Evolutionary conservation across 2,797 vertebrate species (phyloP), one percentile per base, ranked within the genome.

Genomic region (Lithobates sylvaticus): DNA sequence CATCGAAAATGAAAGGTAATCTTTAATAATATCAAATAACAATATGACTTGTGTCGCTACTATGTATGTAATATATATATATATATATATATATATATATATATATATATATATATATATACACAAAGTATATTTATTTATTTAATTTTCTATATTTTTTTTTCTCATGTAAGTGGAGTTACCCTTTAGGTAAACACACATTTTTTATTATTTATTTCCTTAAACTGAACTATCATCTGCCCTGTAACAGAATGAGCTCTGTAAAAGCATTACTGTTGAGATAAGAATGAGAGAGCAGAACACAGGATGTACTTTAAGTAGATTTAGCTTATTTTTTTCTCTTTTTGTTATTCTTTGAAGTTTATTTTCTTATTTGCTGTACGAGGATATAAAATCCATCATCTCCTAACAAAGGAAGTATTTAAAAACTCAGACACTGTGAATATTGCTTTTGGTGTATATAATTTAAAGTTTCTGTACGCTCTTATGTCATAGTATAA

Each of bases 341-440:
- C 70, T 84, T 84, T 76, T 84, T 87, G 86, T 84, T 84, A 73
- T 79, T 75, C 76, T 87, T 84, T 84, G 81, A 87, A 87, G 76
- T 87, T 80, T 84, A 87, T 87, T 87, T 87, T 87, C 81, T 73
- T 87, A 84, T 87, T 84, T 87, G 81, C 81, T 87, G 81, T 84
- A 80, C 70, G 44, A 61, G 76, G 81, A 80, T 87, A 84, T 84
- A 79, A 84, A 87, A 84, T 79, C 76, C 76, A 79, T 84, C 76
- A 79, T 87, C 81, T 84, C 71, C 70, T 84, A 87, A 87, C 86
- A 87, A 84, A 87, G 71, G 76, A 84, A 80, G 61, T 80, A 61
- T 84, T 87, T 84, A 80, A 76, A 79, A 83, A 69, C 34, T 26
- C 86, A 70, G 18, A 13, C 71, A 87, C 75, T 80, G 81, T 87